These are phyloP conservation scores for Antedon mediterranea DNA, from an alignment of 53 echinoderm and acorn worm genomes.

Conservation along the genomic window DNA sequence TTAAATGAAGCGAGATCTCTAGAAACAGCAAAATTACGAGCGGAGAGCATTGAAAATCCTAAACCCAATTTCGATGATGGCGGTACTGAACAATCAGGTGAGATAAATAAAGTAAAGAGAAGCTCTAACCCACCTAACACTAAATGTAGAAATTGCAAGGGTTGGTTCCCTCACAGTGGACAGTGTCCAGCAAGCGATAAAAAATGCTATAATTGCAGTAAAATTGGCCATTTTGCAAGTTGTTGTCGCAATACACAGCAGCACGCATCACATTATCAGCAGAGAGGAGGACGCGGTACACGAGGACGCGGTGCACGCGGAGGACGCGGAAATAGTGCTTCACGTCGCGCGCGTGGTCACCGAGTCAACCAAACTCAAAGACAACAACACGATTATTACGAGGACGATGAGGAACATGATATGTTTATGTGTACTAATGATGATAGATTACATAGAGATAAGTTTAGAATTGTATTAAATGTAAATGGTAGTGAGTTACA, in stretches of 20 bases:
- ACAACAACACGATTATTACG: no score
- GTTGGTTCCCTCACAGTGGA: background rate
- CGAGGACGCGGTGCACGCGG: background rate
- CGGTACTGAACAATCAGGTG: background rate
- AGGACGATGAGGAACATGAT: no score
- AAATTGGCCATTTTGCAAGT: background rate
- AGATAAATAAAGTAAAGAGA: background rate
- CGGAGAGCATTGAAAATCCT: background rate
- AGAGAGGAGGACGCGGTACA: no score
- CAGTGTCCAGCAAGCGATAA: background rate
- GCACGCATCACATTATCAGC: no score
- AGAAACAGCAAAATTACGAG: background rate
- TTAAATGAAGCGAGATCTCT: background rate
- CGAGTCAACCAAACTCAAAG: no score
- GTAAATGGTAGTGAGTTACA: background rate
- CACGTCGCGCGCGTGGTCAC: no score
- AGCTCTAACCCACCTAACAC: background rate
- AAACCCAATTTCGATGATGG: background rate
- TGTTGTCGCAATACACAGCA: background rate
- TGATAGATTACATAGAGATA: background rate
- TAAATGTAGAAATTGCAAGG: background rate
- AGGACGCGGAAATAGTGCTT: no score
- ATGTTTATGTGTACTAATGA: no score
- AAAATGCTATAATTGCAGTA: background rate
- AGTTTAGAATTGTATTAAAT: background rate